Conservation (phyloP, 2,797 vertebrate genomes). For the Xyrichtys novacula region DNA sequence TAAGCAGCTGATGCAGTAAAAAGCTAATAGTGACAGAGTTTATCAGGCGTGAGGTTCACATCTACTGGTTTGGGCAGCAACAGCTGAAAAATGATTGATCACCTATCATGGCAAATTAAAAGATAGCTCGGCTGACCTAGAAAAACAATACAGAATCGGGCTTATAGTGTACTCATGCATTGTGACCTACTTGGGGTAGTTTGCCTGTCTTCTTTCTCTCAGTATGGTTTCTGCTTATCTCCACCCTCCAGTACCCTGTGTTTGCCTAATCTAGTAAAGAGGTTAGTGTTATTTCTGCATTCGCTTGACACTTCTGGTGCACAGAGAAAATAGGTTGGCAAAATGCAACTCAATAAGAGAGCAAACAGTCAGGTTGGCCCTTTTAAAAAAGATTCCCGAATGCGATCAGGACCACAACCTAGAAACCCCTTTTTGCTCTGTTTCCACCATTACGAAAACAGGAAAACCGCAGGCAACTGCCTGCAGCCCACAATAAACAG, state of each 20-base stretch:
- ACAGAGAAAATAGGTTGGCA: conserved; percentile 64
- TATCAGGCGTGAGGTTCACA: conserved; percentile 37
- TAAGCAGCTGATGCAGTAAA: conserved; percentile 76
- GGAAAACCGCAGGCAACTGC: conserved; percentile 86
- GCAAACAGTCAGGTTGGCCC: conserved; percentile 70
- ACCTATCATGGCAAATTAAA: conserved; percentile 64
- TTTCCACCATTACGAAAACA: conserved; percentile 83
- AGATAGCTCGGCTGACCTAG: conserved; percentile 78
- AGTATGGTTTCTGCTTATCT: conserved; percentile 74
- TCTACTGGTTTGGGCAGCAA: conserved; percentile 56
- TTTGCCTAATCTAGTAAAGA: conserved; percentile 69
- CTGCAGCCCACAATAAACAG: conserved; percentile 78
- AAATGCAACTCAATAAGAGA: conserved; percentile 43
- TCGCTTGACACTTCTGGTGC: conserved; percentile 74
- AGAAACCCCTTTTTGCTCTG: conserved; percentile 84
- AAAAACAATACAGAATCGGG: conserved; percentile 78
- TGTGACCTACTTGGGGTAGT: conserved; percentile 86
- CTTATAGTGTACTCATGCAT: conserved; percentile 70
- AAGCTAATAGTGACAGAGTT: conserved; percentile 47
- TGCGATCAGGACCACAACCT: conserved; percentile 82
- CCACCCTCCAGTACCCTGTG: conserved; percentile 62
- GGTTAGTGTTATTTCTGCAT: conserved; percentile 74
- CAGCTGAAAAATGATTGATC: conserved; percentile 73
- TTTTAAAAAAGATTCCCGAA: conserved; percentile 58
- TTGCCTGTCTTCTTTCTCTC: conserved; percentile 74